phyloP scores from a whole-genome alignment of 2,797 vertebrate species.

The Enteromius viviparus region DNA sequence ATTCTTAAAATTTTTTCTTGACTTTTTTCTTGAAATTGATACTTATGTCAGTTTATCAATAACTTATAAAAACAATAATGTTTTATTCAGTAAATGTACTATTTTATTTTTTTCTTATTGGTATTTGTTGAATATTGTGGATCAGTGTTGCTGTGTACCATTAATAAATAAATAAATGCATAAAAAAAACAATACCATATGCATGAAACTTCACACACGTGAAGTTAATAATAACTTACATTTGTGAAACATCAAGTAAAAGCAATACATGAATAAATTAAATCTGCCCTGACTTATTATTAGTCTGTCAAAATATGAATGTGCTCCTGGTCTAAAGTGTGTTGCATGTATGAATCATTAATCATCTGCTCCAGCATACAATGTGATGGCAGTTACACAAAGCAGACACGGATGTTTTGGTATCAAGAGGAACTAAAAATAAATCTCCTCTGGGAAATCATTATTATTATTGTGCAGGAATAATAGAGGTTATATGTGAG shows the following conservation, averaged over 20 bases:
- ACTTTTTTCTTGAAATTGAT: too few relatives aligned
- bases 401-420: slow-evolving; percentile 45
- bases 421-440: slow-evolving; percentile 58
- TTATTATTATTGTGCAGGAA: slow-evolving; percentile 40
- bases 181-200: too few relatives aligned
- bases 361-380: slow-evolving; percentile 35
- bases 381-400: slow-evolving; percentile 51
- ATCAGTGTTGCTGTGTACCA: neutral
- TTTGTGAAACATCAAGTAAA: neutral
- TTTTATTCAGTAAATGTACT: neutral
- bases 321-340: neutral
- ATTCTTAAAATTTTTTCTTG: too few relatives aligned
- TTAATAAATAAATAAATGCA: neutral
- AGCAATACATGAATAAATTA: neutral
- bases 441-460: slow-evolving; percentile 49
- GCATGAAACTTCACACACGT: too few relatives aligned
- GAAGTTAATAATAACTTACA: neutral
- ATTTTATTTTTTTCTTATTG: neutral
- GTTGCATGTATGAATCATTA: slow-evolving; percentile 42
- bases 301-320: slow-evolving; percentile 8
- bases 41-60: neutral
- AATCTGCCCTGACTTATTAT: neutral
- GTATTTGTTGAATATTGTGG: neutral
- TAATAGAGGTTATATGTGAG: slow-evolving; percentile 13
- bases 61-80: neutral